phyloP scores from a whole-genome alignment of 2,888 invertebrate genomes.

The Chalcis sispes region DNA sequence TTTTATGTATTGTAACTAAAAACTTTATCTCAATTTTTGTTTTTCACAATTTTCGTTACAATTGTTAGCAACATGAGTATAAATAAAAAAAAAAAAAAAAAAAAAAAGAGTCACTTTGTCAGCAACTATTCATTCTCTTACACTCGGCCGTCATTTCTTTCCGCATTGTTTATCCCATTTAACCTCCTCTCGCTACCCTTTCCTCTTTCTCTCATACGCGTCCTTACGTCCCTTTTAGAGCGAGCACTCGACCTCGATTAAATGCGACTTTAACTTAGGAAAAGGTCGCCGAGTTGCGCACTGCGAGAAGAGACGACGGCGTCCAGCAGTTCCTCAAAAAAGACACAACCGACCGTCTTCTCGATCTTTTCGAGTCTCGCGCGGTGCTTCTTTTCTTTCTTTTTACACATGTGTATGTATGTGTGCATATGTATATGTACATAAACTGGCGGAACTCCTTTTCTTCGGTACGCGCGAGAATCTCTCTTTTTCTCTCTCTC shows the following conservation, averaged over 20 bases:
- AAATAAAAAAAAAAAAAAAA: too few relatives aligned
- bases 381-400: not conserved
- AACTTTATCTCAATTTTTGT: too few relatives aligned
- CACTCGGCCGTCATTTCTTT: not conserved
- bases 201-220: not conserved
- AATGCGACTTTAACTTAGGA: constrained; percentile 53
- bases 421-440: too few relatives aligned
- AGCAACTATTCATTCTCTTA: too few relatives aligned
- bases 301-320: not conserved
- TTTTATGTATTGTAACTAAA: too few relatives aligned
- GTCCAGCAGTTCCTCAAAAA: constrained; percentile 29
- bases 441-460: too few relatives aligned
- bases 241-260: constrained; percentile 58
- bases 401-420: constrained; percentile 12
- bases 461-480: not conserved
- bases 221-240: constrained; percentile 37
- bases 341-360: constrained; percentile 10
- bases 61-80: too few relatives aligned
- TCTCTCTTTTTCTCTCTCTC: constrained; percentile 46
- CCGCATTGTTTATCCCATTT: constrained; percentile 22
- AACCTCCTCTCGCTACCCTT: constrained; percentile 13
- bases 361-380: constrained; percentile 12
- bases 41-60: too few relatives aligned
- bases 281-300: too few relatives aligned
- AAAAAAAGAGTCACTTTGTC: too few relatives aligned